These are phyloP conservation scores for Pterois miles DNA, from an alignment of 2,797 vertebrate genomes.

Conservation along the genomic window DNA sequence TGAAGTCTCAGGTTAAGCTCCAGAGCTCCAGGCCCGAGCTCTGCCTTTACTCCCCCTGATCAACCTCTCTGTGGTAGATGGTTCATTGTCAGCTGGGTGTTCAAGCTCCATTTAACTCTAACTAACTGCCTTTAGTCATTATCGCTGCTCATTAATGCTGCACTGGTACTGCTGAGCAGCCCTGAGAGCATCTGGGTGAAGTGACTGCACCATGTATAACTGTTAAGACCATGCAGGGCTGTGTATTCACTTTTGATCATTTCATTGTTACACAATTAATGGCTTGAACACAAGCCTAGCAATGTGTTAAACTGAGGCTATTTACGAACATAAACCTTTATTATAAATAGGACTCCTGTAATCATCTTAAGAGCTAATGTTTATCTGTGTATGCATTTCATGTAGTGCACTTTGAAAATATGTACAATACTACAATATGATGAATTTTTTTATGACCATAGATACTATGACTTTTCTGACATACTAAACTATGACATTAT, in stretches of 20 bases:
- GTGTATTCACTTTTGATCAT: conserved; percentile 22
- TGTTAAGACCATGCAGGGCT: conserved; percentile 11
- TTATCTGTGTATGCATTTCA: not conserved
- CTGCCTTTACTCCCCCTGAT: conserved; percentile 53
- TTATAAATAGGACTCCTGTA: conserved; percentile 49
- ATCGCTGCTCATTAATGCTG: conserved; percentile 74
- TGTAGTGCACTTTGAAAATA: no score
- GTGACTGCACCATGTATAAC: conserved; percentile 40
- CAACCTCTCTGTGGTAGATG: conserved; percentile 64
- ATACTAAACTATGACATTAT: no score
- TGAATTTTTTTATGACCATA: no score
- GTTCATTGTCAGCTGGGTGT: conserved; percentile 75
- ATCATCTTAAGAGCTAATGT: conserved; percentile 50
- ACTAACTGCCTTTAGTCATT: conserved; percentile 79
- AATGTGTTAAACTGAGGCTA: conserved; percentile 25
- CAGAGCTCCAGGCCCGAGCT: conserved; percentile 41
- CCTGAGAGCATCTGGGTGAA: conserved; percentile 54
- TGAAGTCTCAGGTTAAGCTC: conserved; percentile 60
- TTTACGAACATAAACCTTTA: conserved; percentile 40
- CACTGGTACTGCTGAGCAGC: conserved; percentile 53
- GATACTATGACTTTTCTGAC: no score
- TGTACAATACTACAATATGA: no score
- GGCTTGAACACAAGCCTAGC: conserved; percentile 45
- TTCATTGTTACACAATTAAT: conserved; percentile 35
- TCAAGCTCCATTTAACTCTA: conserved; percentile 80